Evolutionary conservation across 2,113 vertebrate species (phyloP), one percentile per base, ranked within the genome.

Genomic region (Tragelaphus imberbis): DNA sequence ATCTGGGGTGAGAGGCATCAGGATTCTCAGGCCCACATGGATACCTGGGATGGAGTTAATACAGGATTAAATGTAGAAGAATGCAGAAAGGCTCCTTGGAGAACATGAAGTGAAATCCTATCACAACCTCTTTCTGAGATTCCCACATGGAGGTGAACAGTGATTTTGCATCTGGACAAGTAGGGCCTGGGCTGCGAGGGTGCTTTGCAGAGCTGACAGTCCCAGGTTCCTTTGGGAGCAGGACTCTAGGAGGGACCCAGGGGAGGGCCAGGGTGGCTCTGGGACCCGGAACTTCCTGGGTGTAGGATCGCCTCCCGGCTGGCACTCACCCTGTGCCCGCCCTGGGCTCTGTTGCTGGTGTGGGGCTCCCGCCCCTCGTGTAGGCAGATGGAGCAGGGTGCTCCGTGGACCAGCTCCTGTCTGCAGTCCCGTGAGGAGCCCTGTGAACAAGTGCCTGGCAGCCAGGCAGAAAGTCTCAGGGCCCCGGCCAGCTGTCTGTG

Each of bases 191-290:
- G 16, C 47, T 0, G 4, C 0, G 17, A 81, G 49, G 30, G 79
- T 0, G 0, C 27, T 2, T 81, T 4, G 4, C 4, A 28, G 44
- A 49, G 15, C 0, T 33, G 47, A 51, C 4, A 9, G 15, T 10
- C 28, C 49, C 33, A 14, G 30, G 12, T 25, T 55, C 19, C 30
- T n/a, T 7, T 55, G 1, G 17, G 1, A 36, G 19, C 19, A 55
- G 6, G 51, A n/a, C 30, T 82, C 33, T 25, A 23, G 11, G 33
- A 55, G 33, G 51, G 30, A 82, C 19, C 33, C 33, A 55, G 80
- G 11, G 51, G 11, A 14, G 19, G 6, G 33, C 1, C 51, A 25
- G 19, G 19, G 51, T 14, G 6, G 3, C 80, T 82, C 51, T 82
- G 80, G 11, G 33, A 23, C 19, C 47, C 0, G 0, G 23, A 36